These are phyloP conservation scores for Rhamnusium bicolor DNA, from an alignment of 2,888 invertebrate species.

Conservation along the genomic window DNA sequence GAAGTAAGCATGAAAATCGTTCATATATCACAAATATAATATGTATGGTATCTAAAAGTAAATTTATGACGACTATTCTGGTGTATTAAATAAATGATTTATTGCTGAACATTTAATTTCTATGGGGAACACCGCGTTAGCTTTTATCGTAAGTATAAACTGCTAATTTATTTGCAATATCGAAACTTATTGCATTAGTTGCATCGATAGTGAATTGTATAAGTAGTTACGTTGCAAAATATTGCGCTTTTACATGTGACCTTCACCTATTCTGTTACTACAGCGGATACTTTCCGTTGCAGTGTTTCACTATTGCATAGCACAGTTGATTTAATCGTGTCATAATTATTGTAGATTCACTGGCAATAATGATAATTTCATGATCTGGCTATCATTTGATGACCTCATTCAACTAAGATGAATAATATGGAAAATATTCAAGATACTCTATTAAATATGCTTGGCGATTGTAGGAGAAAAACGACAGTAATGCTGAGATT, in stretches of 20 bases:
- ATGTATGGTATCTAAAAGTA: background rate
- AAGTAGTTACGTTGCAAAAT: conserved; percentile 30
- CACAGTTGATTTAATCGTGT: conserved; percentile 30
- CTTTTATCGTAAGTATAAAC: background rate
- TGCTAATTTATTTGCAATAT: conserved; percentile 1
- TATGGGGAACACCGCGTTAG: background rate
- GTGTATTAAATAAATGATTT: conserved; percentile 1
- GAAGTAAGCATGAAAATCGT: background rate
- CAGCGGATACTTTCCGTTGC: conserved; percentile 44
- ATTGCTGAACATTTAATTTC: background rate
- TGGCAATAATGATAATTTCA: conserved; percentile 25
- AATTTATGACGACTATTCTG: background rate
- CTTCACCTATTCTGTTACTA: conserved; percentile 47
- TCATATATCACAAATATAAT: background rate
- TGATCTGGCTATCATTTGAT: conserved; percentile 21
- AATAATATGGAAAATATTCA: conserved; percentile 19
- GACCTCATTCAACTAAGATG: conserved; percentile 33
- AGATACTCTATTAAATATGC: conserved; percentile 4
- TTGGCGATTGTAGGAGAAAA: background rate
- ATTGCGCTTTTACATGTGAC: conserved; percentile 43
- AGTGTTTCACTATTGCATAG: conserved; percentile 32
- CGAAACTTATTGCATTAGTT: conserved; percentile 23
- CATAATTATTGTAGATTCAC: conserved; percentile 34
- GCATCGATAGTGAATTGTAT: conserved; percentile 29
- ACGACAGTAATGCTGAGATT: background rate